phyloP scores from a whole-genome alignment of 2,113 vertebrate species.

The Odontesthes bonariensis region DNA sequence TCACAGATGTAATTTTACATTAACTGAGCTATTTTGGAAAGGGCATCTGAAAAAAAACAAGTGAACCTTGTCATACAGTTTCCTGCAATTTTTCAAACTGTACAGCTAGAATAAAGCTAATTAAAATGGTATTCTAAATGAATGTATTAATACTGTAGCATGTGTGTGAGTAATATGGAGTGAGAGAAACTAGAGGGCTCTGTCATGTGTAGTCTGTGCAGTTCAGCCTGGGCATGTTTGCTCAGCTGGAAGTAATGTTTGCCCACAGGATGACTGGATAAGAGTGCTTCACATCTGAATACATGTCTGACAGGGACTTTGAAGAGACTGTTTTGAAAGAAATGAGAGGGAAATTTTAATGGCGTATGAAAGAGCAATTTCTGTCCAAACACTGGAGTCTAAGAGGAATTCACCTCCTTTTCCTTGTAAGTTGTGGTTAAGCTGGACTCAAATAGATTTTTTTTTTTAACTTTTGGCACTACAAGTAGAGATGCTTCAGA shows the following conservation, averaged over 20 bases:
- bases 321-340: constrained; percentile 79
- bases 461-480: constrained; percentile 31
- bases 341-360: constrained; percentile 74
- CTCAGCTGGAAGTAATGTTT: constrained; percentile 81
- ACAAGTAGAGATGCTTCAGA: neutral
- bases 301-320: constrained; percentile 74
- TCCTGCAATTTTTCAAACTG: neutral
- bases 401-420: constrained; percentile 40
- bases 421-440: constrained; percentile 14
- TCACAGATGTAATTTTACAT: neutral
- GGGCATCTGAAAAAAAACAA: neutral
- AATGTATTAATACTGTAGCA: constrained; percentile 32
- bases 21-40: neutral
- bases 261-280: constrained; percentile 70
- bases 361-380: constrained; percentile 68
- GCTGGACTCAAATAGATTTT: neutral
- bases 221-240: constrained; percentile 75
- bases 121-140: constrained; percentile 26
- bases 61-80: neutral
- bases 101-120: constrained; percentile 9
- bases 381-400: constrained; percentile 64
- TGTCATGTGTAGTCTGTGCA: constrained; percentile 61
- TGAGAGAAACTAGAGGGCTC: constrained; percentile 63
- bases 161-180: constrained; percentile 55
- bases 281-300: constrained; percentile 78